These are phyloP conservation scores for Calephelis virginiensis DNA, from an alignment of 1,140 invertebrate genomes.

Conservation along the genomic window DNA sequence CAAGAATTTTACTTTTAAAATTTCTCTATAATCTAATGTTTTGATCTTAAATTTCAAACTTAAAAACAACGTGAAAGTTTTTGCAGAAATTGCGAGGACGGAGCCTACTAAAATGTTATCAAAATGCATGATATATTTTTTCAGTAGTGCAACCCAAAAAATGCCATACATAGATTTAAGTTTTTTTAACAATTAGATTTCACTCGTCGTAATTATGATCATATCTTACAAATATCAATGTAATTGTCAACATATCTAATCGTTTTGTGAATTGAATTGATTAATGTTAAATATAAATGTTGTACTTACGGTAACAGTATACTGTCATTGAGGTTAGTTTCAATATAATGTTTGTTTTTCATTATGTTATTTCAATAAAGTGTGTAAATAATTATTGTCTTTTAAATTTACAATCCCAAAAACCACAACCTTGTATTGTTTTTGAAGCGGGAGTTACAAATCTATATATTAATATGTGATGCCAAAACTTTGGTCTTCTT, in stretches of 20 bases:
- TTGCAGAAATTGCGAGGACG: background rate
- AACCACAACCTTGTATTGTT: no score
- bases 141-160: background rate
- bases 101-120: background rate
- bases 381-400: slow-evolving; percentile 64
- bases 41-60: no score
- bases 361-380: slow-evolving; percentile 78
- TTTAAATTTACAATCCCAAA: slow-evolving; percentile 23
- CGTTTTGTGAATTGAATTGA: slow-evolving; percentile 73
- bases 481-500: no score
- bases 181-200: slow-evolving; percentile 26
- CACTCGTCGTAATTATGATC: slow-evolving; percentile 34
- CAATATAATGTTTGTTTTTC: slow-evolving; percentile 73
- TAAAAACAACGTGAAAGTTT: no score
- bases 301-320: slow-evolving; percentile 76
- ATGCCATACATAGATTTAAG: slow-evolving; percentile 15
- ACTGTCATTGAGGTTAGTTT: slow-evolving; percentile 73
- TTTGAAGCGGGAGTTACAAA: no score
- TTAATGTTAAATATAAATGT: slow-evolving; percentile 75
- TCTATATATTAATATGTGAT: no score
- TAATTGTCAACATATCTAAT: slow-evolving; percentile 76
- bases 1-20: no score
- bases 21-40: no score
- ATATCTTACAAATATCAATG: slow-evolving; percentile 72
- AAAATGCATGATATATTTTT: slow-evolving; percentile 3